Conservation (phyloP, 2,113 vertebrate species). For the Grallaria varia region DNA sequence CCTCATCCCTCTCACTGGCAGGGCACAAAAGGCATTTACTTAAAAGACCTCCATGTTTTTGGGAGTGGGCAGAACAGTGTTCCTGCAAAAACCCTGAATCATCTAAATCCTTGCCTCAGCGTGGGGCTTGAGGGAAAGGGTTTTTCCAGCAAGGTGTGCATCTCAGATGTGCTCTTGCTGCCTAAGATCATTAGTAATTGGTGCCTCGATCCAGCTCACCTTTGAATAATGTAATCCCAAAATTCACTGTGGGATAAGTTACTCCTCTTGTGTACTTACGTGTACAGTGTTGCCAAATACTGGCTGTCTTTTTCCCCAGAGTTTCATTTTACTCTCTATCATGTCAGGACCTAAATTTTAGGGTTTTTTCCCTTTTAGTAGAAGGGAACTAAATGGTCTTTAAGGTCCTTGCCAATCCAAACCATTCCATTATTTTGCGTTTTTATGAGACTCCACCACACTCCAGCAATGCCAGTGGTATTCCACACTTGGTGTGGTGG, state of each 20-base stretch:
- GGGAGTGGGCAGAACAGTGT: not conserved
- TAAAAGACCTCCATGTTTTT: not conserved
- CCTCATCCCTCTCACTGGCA: not conserved
- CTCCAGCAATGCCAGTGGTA: not conserved
- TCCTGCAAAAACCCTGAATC: not conserved
- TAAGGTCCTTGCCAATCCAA: not conserved
- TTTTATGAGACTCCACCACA: not conserved
- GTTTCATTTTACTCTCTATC: not conserved
- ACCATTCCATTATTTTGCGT: not conserved
- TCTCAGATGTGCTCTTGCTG: not conserved
- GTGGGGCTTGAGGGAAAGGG: not conserved
- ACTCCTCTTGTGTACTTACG: not conserved
- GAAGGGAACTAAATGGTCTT: not conserved
- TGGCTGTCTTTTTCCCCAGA: fast-evolving
- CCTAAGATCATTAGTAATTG: not conserved
- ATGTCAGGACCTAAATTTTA: not conserved
- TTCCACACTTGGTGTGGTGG: too few species aligned
- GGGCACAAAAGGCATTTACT: not conserved
- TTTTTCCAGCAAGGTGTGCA: not conserved
- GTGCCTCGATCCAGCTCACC: not conserved
- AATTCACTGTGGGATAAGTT: not conserved
- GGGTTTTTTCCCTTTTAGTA: not conserved
- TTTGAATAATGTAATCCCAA: not conserved
- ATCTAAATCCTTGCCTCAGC: not conserved
- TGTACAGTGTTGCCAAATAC: not conserved